Conservation (phyloP, 2,797 vertebrate species). For the Hephaestus fuliginosus region DNA sequence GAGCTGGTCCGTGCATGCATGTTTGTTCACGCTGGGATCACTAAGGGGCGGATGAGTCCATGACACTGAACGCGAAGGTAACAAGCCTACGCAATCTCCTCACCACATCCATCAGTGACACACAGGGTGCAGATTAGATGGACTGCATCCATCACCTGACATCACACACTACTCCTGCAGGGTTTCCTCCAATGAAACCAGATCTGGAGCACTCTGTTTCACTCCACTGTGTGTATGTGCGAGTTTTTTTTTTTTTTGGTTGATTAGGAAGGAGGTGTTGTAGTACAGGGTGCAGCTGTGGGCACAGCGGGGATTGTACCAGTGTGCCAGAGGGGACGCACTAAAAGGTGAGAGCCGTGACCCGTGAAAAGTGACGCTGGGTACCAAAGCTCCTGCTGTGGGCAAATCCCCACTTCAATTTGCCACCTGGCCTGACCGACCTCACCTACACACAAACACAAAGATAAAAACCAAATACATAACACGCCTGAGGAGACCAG, state of each 20-base stretch:
- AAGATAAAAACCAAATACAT: constrained; percentile 13
- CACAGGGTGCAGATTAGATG: constrained; percentile 47
- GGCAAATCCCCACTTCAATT: constrained; percentile 40
- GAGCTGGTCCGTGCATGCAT: background rate
- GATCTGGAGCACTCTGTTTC: constrained; percentile 19
- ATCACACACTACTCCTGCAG: constrained; percentile 42
- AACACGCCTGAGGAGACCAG: constrained; percentile 27
- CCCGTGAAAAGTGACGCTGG: constrained; percentile 39
- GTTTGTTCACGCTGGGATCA: constrained; percentile 26
- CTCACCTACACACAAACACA: constrained; percentile 14
- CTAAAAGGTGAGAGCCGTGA: constrained; percentile 26
- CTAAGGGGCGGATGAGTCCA: constrained; percentile 7
- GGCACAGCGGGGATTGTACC: constrained; percentile 21
- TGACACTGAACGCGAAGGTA: constrained; percentile 30
- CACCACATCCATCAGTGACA: constrained; percentile 65
- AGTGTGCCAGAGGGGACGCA: constrained; percentile 29
- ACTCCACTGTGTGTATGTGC: constrained; percentile 3
- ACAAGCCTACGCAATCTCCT: constrained; percentile 51
- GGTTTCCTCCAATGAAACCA: constrained; percentile 46
- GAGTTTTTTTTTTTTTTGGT: constrained; percentile 14
- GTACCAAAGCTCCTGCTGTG: constrained; percentile 23
- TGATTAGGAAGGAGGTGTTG: constrained; percentile 26
- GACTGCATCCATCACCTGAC: constrained; percentile 59
- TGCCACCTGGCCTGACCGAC: constrained; percentile 17
- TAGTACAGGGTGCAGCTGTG: constrained; percentile 36